Evolutionary conservation across 2,888 invertebrate species (phyloP), one percentile per base, ranked within the genome.

Genomic region (Epinotia ramella): DNA sequence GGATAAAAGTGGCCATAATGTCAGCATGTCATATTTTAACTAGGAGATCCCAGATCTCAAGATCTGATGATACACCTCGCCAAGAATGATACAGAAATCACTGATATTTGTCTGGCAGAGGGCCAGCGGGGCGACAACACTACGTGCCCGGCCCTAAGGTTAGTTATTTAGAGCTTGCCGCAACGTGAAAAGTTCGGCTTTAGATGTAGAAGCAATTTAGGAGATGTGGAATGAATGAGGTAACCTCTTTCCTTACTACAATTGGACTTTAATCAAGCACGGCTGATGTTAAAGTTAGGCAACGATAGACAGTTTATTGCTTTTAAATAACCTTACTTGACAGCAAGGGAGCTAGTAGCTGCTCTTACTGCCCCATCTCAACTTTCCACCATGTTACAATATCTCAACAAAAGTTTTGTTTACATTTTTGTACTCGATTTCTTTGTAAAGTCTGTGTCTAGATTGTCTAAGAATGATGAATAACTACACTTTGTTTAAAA

Each of bases 141-240:
- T 69, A 74, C 74, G 70, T 74, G 74, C 65, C 20, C 70, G 33
- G 24, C 70, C 69, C 33, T 74, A 65, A 49, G 49, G 64, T 49
- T 65, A n/a, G 64, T 64, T 74, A 74, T 74, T 74, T 74, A 74
- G 70, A 46, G 57, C 59, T 49, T 33, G 64, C 13, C 18, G 57
- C 56, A 40, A 65, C 28, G 46, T 60, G 73, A 74, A 63, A 57
- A 67, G 24, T 56, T 72, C 40, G 73, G 18, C 33, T 59, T 56
- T 44, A 28, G 60, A 60, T 62, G 67, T 73, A 24, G 60, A 33
- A 40, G 53, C 9, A 18, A 53, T 62, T 53, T 65, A 16, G 46
- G 24, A 24, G 11, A 46, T 20, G 9, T 64, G 44, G 46, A 24
- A 28, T 9, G 6, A 49, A 49, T 28, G 24, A 12, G 59, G 6